Conservation (phyloP, 2,113 vertebrate species). For the Camelus dromedarius region DNA sequence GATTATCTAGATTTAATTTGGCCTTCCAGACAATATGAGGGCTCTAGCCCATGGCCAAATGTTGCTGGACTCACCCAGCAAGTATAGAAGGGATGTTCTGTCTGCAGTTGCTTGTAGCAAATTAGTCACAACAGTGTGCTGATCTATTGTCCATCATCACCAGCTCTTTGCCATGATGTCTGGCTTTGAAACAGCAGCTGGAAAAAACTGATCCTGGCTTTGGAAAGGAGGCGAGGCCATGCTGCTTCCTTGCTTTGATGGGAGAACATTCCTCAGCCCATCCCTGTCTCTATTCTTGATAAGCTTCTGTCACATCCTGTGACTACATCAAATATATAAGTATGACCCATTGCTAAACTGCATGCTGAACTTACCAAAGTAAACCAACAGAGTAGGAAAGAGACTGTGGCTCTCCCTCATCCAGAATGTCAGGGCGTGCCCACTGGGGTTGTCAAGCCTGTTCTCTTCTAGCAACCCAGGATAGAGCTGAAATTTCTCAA, state of each 20-base stretch:
- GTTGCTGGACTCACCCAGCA: slow-evolving; percentile 37
- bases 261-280: background rate
- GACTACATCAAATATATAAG: background rate
- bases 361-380: slow-evolving; percentile 37
- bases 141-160: background rate
- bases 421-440: background rate
- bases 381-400: slow-evolving; percentile 38
- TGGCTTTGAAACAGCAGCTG: slow-evolving; percentile 66
- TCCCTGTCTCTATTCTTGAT: slow-evolving; percentile 44
- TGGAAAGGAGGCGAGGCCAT: slow-evolving; percentile 28
- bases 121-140: slow-evolving; percentile 4
- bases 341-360: slow-evolving; percentile 37
- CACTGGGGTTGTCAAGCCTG: background rate
- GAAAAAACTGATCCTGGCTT: slow-evolving; percentile 34
- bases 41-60: background rate
- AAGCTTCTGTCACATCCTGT: background rate
- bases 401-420: background rate
- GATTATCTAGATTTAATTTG: slow-evolving; percentile 54
- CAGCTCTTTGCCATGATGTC: slow-evolving; percentile 35
- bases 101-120: slow-evolving; percentile 25
- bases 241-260: background rate
- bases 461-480: background rate
- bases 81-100: background rate
- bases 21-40: background rate
- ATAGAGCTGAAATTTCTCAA: slow-evolving; percentile 30